phyloP scores from a whole-genome alignment of 2,113 vertebrate genomes.

The Sinocyclocheilus rhinocerous region DNA sequence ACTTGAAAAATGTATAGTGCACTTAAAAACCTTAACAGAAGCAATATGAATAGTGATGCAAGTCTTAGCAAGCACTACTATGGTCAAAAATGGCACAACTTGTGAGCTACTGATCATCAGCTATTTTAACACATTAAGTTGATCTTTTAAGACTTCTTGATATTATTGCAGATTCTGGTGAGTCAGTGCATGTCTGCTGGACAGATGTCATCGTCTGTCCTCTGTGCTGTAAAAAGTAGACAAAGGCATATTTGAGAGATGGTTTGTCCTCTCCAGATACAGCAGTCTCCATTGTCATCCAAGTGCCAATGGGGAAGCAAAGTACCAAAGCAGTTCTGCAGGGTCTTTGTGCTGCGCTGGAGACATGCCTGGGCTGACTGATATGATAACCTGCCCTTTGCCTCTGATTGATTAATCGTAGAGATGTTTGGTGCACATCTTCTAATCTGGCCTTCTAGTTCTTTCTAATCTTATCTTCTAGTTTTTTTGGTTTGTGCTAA shows the following conservation, averaged over 20 bases:
- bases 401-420: background rate
- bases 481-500: background rate
- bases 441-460: background rate
- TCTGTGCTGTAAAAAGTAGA: background rate
- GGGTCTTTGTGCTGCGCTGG: slow-evolving; percentile 24
- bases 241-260: slow-evolving; percentile 26
- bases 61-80: background rate
- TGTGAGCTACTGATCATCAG: background rate
- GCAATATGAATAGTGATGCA: background rate
- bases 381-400: slow-evolving; percentile 2
- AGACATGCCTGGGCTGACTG: background rate
- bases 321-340: slow-evolving; percentile 22
- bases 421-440: background rate
- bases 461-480: background rate
- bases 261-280: slow-evolving; percentile 20
- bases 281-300: slow-evolving; percentile 13
- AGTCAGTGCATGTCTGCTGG: background rate
- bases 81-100: background rate
- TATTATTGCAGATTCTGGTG: background rate
- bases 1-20: background rate
- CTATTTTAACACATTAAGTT: background rate
- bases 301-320: background rate
- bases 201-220: background rate
- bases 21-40: background rate
- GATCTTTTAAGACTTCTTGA: background rate